A percentile compares a stretch with the other conserved stretches of the same genome.
Evolutionary conservation across 2,797 vertebrate genomes (phyloP).

Genomic region (Syngnathus rostellatus): DNA sequence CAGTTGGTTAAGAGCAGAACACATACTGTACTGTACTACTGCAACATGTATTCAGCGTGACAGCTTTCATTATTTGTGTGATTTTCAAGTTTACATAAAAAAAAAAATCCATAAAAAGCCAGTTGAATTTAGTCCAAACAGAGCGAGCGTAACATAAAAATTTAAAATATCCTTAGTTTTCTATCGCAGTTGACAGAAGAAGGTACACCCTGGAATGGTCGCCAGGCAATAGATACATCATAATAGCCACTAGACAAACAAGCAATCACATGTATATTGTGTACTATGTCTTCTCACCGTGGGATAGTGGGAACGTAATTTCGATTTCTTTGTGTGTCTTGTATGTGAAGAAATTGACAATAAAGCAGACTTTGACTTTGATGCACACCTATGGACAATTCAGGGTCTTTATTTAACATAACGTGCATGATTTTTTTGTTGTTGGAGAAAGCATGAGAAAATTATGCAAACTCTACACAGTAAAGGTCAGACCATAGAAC

Average conservation of each 20-base stretch:
- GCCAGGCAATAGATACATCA: background rate
- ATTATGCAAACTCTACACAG: background rate
- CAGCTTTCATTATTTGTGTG: constrained; percentile 9
- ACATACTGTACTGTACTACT: constrained; percentile 1
- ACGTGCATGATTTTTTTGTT: too few relatives aligned
- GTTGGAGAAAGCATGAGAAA: background rate
- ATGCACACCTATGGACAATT: background rate
- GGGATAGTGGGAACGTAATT: too few relatives aligned
- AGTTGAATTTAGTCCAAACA: constrained; percentile 14
- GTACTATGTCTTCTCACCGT: too few relatives aligned
- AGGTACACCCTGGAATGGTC: too few relatives aligned
- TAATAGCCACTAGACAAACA: background rate
- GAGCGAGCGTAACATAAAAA: background rate
- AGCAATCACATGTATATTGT: background rate
- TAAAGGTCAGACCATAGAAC: too few relatives aligned
- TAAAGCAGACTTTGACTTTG: too few relatives aligned
- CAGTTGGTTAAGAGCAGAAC: constrained; percentile 8
- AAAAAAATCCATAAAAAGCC: constrained; percentile 5
- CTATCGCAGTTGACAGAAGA: background rate
- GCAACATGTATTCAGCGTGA: constrained; percentile 3
- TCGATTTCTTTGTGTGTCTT: too few relatives aligned
- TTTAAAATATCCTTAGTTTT: background rate
- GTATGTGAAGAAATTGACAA: too few relatives aligned
- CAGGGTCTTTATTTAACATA: background rate
- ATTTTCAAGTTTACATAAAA: background rate